These are phyloP conservation scores for Arion vulgaris DNA, from an alignment of 1,140 invertebrate genomes.

Conservation along the genomic window DNA sequence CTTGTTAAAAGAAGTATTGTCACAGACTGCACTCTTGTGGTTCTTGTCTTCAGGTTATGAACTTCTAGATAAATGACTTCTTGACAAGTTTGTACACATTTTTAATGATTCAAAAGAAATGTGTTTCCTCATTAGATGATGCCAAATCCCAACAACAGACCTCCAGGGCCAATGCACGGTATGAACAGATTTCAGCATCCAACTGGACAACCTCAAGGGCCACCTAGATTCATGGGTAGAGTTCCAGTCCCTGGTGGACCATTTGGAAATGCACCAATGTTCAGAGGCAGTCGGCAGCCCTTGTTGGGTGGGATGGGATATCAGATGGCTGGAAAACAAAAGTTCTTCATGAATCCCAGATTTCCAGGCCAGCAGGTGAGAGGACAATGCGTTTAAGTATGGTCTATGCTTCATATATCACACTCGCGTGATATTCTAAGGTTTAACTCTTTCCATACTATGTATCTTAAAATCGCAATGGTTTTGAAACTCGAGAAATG, in stretches of 20 bases:
- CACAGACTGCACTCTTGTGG: no score
- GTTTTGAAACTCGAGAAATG: no score
- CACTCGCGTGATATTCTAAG: no score
- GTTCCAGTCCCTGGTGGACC: neutral
- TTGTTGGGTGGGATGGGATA: neutral
- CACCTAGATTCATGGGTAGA: neutral
- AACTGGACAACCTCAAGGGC: neutral
- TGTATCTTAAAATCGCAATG: no score
- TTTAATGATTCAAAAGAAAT: neutral
- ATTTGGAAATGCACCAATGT: neutral
- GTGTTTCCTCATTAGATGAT: neutral
- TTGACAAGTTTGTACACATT: no score
- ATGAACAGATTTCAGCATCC: neutral
- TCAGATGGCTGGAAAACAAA: conserved; percentile 3
- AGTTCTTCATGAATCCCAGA: conserved; percentile 26
- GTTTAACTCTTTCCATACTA: no score
- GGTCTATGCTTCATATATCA: no score
- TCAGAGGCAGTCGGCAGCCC: neutral
- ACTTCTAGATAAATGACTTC: no score
- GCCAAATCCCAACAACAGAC: neutral
- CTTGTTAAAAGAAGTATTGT: no score
- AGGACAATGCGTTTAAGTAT: neutral
- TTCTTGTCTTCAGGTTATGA: no score
- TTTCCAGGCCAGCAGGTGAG: conserved; percentile 10
- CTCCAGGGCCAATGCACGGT: neutral